phyloP scores from a whole-genome alignment of 2,888 invertebrate genomes.

The Mythimna ferrago region DNA sequence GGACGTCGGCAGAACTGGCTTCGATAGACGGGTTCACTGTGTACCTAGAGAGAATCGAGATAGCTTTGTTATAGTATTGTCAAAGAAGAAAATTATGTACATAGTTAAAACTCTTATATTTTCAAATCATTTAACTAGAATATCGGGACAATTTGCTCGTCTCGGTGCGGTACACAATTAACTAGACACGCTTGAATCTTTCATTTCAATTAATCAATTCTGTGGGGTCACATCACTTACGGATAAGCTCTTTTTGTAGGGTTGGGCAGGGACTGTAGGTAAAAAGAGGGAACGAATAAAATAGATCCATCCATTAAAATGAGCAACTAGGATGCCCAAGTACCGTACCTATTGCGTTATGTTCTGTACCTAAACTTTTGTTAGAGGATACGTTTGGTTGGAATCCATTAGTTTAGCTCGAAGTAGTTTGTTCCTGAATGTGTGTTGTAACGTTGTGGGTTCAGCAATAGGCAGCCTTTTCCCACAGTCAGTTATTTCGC shows the following conservation, averaged over 20 bases:
- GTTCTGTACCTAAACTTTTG: neutral
- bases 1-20: slow-evolving; percentile 64
- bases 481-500: slow-evolving; percentile 25
- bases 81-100: neutral
- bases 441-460: slow-evolving; percentile 9
- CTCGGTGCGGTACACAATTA: slow-evolving; percentile 26
- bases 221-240: slow-evolving; percentile 26
- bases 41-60: slow-evolving; percentile 26
- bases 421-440: slow-evolving; percentile 5
- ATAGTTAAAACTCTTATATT: neutral
- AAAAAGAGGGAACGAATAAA: slow-evolving; percentile 11
- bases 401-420: neutral
- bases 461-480: slow-evolving; percentile 18
- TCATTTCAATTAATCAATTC: slow-evolving; percentile 51
- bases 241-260: slow-evolving; percentile 29
- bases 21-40: slow-evolving; percentile 61
- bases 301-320: slow-evolving; percentile 6
- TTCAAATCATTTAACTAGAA: neutral
- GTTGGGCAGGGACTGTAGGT: slow-evolving; percentile 2
- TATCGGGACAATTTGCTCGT: slow-evolving; percentile 3
- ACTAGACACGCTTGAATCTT: slow-evolving; percentile 57
- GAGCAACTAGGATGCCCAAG: neutral
- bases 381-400: neutral
- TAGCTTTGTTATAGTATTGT: slow-evolving; percentile 11
- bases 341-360: neutral